Conservation (phyloP, 1,140 invertebrate genomes). For the Rhyzopertha dominica region DNA sequence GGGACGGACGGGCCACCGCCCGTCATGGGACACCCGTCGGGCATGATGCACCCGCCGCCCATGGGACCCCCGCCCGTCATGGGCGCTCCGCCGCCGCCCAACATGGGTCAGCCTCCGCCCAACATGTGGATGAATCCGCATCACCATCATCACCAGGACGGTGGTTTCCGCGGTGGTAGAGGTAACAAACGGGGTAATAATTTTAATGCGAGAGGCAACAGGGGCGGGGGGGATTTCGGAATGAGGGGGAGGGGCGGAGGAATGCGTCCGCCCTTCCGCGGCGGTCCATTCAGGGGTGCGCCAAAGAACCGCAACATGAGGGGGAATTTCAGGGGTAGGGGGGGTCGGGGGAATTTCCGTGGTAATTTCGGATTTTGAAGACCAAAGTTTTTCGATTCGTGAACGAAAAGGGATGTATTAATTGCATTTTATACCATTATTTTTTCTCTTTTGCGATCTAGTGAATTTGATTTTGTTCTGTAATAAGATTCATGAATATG, state of each 20-base stretch:
- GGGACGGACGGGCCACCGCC: not conserved
- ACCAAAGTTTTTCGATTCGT: no score
- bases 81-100: slow-evolving; percentile 6
- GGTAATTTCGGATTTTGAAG: no score
- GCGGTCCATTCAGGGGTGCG: slow-evolving; percentile 5
- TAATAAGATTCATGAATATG: no score
- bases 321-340: slow-evolving; percentile 24
- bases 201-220: not conserved
- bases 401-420: no score
- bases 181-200: slow-evolving; percentile 9
- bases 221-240: slow-evolving; percentile 12
- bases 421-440: no score
- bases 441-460: no score
- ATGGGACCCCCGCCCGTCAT: slow-evolving; percentile 6
- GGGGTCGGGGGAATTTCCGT: no score
- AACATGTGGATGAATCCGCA: slow-evolving; percentile 1
- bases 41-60: slow-evolving; percentile 5
- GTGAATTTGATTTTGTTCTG: no score
- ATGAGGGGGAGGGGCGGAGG: slow-evolving; percentile 13
- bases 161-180: slow-evolving; percentile 10
- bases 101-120: slow-evolving; percentile 7
- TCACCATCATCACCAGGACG: not conserved
- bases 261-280: not conserved
- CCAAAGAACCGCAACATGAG: slow-evolving; percentile 22
- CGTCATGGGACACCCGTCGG: not conserved